Percentiles rank a stretch among this genome's conserved stretches.
Evolutionary conservation across 2,113 vertebrate species (phyloP).

Genomic region (Sisor rabdophorus): DNA sequence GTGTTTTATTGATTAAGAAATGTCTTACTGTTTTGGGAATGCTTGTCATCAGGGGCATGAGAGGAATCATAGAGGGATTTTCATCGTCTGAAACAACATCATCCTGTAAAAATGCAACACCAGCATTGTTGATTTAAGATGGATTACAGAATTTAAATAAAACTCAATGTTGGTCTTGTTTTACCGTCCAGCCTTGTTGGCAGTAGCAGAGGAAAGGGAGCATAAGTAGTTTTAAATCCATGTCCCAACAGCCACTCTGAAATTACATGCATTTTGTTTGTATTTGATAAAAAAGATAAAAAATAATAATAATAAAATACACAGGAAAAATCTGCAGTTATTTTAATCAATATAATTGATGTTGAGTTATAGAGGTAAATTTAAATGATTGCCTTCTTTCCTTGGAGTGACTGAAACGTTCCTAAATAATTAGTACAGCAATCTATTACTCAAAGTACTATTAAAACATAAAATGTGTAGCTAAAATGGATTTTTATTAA

Average conservation of each 20-base stretch:
- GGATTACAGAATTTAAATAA: background rate
- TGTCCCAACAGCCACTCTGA: constrained; percentile 61
- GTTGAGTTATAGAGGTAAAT: background rate
- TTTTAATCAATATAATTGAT: constrained; percentile 1
- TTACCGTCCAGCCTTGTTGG: constrained; percentile 68
- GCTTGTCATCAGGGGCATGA: constrained; percentile 56
- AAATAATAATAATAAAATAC: background rate
- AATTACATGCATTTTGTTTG: constrained; percentile 18
- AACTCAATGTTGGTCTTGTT: background rate
- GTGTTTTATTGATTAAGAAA: background rate
- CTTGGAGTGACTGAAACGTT: background rate
- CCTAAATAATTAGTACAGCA: background rate
- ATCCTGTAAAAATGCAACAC: constrained; percentile 46
- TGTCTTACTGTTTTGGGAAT: constrained; percentile 55
- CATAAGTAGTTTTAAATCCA: constrained; percentile 66
- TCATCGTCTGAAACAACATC: constrained; percentile 61
- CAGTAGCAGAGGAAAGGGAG: constrained; percentile 69
- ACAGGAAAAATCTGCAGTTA: background rate
- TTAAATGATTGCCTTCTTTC: background rate
- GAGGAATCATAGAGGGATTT: constrained; percentile 51
- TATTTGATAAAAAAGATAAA: background rate
- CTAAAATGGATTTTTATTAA: background rate
- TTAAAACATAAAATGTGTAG: background rate
- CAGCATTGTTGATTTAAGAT: background rate
- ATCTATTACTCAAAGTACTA: background rate